Base-by-base conservation (phyloP, 2,797 vertebrate genomes). In the Sebastes taczanowskii region DNA sequence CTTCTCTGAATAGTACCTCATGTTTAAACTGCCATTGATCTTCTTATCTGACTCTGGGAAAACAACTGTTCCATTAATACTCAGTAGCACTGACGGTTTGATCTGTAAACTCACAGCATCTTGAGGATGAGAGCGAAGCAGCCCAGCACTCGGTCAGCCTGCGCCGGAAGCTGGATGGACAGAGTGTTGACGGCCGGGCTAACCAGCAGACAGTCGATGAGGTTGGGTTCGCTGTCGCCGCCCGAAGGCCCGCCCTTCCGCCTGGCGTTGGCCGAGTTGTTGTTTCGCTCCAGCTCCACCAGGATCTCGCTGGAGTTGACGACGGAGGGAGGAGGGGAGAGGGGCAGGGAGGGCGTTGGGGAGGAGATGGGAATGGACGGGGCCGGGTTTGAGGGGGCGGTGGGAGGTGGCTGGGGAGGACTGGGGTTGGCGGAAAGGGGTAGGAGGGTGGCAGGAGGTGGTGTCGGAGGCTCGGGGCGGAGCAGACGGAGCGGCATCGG, bases 91-190 rank as follows among this genome's bases (percentile, higher is more conserved):
- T 5, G 58, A 20, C 5, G 18, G 52, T 10, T 11, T 23, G 22
- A 7, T 18, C 35, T 25, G 34, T 55, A 2, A 63, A 98, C 99
- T 99, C 93, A 99, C 99, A 99, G 97, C 97, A 99, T 99, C 94
- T 98, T 99, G 85, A 99, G 97, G 87, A 99, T 99, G 84, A 99
- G 97, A 60, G 98, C 98, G 1, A 98, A 99, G 95, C 99, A 99
- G 90, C 97, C 97, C 25, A 99, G 97, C n/a, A 99, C 97, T 27
- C 98, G 95, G 94, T 99, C 98, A 0, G 98, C 98, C 91, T 99
- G 98, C 11, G 97, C 96, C 0, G 98, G 98, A 85, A 99, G 97
- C 94, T 99, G 98, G 74, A 99, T 99, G 96, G 97, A 98, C 90
- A 99, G 96, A 78, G 97, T 97, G 93, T 96, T 99, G 92, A 97